Evolutionary conservation across 2,113 vertebrate genomes (phyloP).

Genomic region (Sterna hirundo): DNA sequence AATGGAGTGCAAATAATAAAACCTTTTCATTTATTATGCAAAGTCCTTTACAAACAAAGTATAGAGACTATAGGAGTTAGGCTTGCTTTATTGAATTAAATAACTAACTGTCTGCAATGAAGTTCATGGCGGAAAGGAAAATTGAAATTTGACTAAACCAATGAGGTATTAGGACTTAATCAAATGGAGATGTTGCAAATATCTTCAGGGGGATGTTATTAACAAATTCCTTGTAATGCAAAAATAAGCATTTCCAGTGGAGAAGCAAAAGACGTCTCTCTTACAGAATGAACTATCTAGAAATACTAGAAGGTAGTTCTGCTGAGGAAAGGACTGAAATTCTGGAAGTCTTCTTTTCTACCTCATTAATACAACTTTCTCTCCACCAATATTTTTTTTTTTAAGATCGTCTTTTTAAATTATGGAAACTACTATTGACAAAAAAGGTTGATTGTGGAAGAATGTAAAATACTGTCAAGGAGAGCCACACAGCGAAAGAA

Average conservation of each 20-base stretch:
- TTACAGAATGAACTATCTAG: background rate
- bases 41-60: slow-evolving; percentile 58
- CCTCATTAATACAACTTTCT: background rate
- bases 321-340: background rate
- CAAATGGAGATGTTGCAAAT: background rate
- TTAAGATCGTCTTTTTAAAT: background rate
- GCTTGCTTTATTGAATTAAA: slow-evolving; percentile 39
- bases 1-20: slow-evolving; percentile 53
- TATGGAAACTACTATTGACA: background rate
- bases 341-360: background rate
- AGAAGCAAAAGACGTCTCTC: background rate
- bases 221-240: background rate
- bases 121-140: background rate
- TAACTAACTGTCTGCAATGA: background rate
- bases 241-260: background rate
- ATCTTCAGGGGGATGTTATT: background rate
- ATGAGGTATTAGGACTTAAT: background rate
- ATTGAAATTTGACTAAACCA: slow-evolving; percentile 27
- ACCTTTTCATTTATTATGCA: slow-evolving; percentile 62
- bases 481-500: background rate
- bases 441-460: background rate
- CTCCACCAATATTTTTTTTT: background rate
- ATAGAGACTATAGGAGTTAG: background rate
- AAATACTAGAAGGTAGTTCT: background rate
- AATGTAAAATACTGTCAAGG: background rate